phyloP scores from a whole-genome alignment of 2,797 vertebrate genomes.

The Prionace glauca region DNA sequence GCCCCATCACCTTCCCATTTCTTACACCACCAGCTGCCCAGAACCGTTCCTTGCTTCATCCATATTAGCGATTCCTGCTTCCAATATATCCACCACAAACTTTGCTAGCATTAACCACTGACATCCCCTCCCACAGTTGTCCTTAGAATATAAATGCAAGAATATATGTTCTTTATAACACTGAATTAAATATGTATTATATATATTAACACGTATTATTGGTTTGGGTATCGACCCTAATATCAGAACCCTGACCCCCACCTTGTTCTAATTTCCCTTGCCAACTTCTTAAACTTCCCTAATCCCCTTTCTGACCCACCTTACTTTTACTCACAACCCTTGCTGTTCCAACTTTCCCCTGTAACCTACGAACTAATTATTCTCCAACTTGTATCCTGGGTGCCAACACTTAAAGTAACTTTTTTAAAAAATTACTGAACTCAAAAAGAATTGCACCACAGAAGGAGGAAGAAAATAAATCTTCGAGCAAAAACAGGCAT shows the following conservation, averaged over 20 bases:
- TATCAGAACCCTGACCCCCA: not conserved
- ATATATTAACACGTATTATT: too few species aligned
- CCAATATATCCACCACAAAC: not conserved
- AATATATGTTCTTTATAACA: too few species aligned
- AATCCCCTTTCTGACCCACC: not conserved
- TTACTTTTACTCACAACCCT: not conserved
- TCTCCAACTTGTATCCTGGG: not conserved
- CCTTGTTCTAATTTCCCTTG: not conserved
- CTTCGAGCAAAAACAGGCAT: not conserved
- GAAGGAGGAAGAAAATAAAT: not conserved
- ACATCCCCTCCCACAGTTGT: not conserved
- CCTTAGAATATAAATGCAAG: not conserved
- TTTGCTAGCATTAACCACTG: not conserved
- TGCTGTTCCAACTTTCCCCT: not conserved
- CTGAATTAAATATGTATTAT: too few species aligned
- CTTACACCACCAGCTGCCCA: not conserved
- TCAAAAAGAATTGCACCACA: not conserved
- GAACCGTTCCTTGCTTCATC: not conserved
- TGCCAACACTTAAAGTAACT: not conserved
- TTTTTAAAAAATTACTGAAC: not conserved
- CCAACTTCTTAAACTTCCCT: not conserved
- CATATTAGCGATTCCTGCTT: not conserved
- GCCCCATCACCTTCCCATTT: not conserved
- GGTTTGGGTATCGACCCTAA: not conserved
- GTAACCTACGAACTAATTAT: not conserved